phyloP scores from a whole-genome alignment of 2,797 vertebrate genomes.

The Alectoris magna region DNA sequence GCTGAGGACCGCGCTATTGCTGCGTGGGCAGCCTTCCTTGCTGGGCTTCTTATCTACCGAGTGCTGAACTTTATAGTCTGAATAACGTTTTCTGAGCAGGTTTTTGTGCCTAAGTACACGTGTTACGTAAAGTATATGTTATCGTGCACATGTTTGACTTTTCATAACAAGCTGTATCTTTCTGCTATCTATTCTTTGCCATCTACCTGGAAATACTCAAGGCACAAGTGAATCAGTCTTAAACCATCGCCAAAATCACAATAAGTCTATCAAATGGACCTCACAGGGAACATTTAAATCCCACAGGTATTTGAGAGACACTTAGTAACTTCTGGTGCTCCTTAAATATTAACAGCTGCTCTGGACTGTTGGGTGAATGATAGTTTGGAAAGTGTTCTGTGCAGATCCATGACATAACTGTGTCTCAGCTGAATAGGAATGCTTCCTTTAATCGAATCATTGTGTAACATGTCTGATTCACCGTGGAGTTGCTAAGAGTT shows the following conservation, averaged over 20 bases:
- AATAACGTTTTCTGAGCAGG: background rate
- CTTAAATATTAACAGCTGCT: conserved; percentile 59
- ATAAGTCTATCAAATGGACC: background rate
- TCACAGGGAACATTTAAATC: conserved; percentile 41
- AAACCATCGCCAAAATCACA: background rate
- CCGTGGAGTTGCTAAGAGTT: background rate
- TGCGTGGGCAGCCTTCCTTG: background rate
- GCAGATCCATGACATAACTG: conserved; percentile 10
- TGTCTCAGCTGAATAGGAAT: conserved; percentile 33
- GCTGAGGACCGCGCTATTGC: background rate
- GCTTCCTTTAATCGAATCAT: conserved; percentile 38
- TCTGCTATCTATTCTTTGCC: conserved; percentile 2
- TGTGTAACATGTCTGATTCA: conserved; percentile 36
- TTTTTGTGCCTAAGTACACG: background rate
- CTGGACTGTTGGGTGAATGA: background rate
- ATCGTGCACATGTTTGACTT: background rate
- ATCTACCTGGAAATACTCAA: background rate
- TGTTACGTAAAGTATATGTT: background rate
- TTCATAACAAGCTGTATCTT: background rate
- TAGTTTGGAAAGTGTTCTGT: conserved; percentile 15
- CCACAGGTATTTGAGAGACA: conserved; percentile 31
- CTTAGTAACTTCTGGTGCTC: conserved; percentile 45
- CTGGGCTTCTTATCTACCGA: background rate
- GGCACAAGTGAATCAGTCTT: background rate
- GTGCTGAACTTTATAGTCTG: background rate